phyloP scores from a whole-genome alignment of 2,888 invertebrate genomes.

The Galerucella calmariensis region DNA sequence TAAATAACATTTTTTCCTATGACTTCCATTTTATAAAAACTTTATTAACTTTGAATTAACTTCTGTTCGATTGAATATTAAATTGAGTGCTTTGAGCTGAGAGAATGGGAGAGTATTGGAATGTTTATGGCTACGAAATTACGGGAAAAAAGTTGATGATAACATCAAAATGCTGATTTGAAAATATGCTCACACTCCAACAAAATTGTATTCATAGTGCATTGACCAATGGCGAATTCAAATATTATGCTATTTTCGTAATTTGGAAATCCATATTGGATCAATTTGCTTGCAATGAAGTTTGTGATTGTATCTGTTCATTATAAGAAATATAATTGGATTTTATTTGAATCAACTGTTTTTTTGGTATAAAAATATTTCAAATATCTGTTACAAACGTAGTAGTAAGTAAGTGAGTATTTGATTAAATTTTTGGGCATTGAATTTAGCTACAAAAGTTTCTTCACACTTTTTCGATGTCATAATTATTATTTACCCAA shows the following conservation, averaged over 20 bases:
- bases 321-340: neutral
- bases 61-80: neutral
- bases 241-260: conserved; percentile 22
- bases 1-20: too few relatives aligned
- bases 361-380: neutral
- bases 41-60: neutral
- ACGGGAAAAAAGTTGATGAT: neutral
- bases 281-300: conserved; percentile 18
- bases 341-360: neutral
- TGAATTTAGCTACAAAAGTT: too few relatives aligned
- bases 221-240: conserved; percentile 8
- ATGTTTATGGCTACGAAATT: neutral
- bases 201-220: neutral
- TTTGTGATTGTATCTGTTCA: conserved; percentile 10
- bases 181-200: conserved; percentile 1
- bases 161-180: conserved; percentile 14
- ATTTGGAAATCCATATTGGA: conserved; percentile 25
- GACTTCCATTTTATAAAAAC: too few relatives aligned
- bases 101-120: neutral
- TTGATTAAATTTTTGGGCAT: too few relatives aligned
- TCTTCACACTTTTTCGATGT: too few relatives aligned
- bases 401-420: too few relatives aligned
- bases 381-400: neutral
- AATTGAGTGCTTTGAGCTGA: neutral
- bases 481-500: too few relatives aligned